These are phyloP conservation scores for Glareola pratincola DNA, from an alignment of 2,113 vertebrate genomes.

Conservation along the genomic window DNA sequence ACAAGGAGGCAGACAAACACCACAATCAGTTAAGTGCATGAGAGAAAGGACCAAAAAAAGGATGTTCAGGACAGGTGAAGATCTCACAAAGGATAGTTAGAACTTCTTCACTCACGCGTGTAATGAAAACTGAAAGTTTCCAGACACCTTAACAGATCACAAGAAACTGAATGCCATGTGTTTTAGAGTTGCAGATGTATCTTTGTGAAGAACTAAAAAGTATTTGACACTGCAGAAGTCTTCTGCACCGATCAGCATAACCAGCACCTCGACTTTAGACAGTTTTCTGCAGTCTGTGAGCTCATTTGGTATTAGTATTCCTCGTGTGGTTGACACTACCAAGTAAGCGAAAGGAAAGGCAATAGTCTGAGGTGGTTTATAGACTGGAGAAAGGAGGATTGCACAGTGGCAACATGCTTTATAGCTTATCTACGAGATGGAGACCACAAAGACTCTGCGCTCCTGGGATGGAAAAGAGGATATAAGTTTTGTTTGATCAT, in stretches of 20 bases:
- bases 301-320: not conserved
- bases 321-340: not conserved
- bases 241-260: not conserved
- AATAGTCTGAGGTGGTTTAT: not conserved
- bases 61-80: not conserved
- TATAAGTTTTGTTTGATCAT: not conserved
- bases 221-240: not conserved
- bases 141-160: not conserved
- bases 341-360: not conserved
- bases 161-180: not conserved
- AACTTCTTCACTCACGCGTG: not conserved
- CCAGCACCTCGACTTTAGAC: not conserved
- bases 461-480: not conserved
- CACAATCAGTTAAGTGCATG: not conserved
- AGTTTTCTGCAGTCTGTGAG: not conserved
- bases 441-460: not conserved
- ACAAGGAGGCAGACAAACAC: conserved; percentile 65
- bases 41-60: not conserved
- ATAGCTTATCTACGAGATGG: not conserved
- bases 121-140: not conserved
- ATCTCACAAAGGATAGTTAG: not conserved
- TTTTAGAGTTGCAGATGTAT: not conserved
- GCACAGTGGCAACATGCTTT: not conserved
- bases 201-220: not conserved
- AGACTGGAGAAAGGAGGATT: not conserved